Conservation (phyloP, 2,113 vertebrate species). For the Serinus canaria region DNA sequence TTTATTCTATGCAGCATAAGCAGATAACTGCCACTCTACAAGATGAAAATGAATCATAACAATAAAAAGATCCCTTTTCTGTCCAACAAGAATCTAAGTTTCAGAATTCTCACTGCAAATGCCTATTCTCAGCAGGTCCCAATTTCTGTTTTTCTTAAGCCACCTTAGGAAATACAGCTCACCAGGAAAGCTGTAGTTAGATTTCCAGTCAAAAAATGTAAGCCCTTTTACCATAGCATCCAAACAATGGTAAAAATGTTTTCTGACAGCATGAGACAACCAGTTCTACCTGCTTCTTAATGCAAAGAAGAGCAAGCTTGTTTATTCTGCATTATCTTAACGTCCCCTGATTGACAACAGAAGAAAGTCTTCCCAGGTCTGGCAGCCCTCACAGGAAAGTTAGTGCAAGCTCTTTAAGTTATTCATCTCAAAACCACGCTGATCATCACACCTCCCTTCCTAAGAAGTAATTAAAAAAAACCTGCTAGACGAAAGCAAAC, state of each 20-base stretch:
- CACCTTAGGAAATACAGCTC: background rate
- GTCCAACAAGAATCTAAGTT: background rate
- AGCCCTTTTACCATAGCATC: background rate
- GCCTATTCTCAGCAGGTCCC: background rate
- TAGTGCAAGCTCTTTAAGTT: background rate
- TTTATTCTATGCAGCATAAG: background rate
- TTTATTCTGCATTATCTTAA: background rate
- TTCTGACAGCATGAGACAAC: background rate
- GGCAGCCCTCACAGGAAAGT: background rate
- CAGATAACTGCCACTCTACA: background rate
- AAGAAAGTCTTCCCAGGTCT: background rate
- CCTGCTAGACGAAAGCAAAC: background rate
- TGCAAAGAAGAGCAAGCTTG: background rate
- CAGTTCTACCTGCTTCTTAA: background rate
- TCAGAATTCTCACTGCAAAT: background rate
- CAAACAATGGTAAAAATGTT: background rate
- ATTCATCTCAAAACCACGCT: background rate
- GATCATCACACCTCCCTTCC: background rate
- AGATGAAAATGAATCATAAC: background rate
- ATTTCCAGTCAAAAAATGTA: background rate
- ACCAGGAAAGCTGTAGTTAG: background rate
- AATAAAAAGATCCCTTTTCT: background rate
- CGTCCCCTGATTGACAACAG: background rate
- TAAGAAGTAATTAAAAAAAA: background rate
- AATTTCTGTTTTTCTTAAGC: background rate